These are phyloP conservation scores for Corythornis cristatus DNA, from an alignment of 2,113 vertebrate genomes.

Conservation along the genomic window DNA sequence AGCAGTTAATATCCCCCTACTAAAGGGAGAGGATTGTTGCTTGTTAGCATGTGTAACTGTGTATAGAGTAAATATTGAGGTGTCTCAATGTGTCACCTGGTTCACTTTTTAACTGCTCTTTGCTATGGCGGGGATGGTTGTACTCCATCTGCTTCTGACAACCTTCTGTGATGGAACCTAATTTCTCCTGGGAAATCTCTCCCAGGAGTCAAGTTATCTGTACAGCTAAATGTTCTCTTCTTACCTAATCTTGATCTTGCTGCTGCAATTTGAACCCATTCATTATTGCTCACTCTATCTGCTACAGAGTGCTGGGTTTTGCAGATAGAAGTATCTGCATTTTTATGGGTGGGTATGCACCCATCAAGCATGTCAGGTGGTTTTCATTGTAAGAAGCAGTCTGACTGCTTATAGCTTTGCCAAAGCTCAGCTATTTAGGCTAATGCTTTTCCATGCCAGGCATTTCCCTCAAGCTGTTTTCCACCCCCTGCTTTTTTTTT, in stretches of 20 bases:
- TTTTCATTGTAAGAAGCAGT: constrained; percentile 40
- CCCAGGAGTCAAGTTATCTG: constrained; percentile 10
- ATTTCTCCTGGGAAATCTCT: constrained; percentile 22
- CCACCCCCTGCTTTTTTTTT: neutral
- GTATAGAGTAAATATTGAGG: neutral
- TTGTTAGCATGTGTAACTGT: neutral
- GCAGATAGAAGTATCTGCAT: neutral
- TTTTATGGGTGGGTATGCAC: neutral
- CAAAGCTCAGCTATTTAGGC: constrained; percentile 43
- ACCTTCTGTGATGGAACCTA: neutral
- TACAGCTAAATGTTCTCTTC: neutral
- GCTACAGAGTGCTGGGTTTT: neutral
- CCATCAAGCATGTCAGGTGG: neutral
- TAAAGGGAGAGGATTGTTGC: neutral
- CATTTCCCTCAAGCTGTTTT: constrained; percentile 52
- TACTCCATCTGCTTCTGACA: neutral
- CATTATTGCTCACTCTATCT: constrained; percentile 29
- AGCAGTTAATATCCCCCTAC: neutral
- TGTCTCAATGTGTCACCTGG: neutral
- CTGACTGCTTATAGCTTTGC: constrained; percentile 53
- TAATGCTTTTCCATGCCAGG: constrained; percentile 47
- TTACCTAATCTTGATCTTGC: constrained; percentile 18
- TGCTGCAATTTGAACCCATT: neutral
- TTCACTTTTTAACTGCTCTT: neutral
- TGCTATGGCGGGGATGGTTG: neutral